These are phyloP conservation scores for Drosophila kuntzei DNA, from an alignment of 2,888 invertebrate species.

Conservation along the genomic window DNA sequence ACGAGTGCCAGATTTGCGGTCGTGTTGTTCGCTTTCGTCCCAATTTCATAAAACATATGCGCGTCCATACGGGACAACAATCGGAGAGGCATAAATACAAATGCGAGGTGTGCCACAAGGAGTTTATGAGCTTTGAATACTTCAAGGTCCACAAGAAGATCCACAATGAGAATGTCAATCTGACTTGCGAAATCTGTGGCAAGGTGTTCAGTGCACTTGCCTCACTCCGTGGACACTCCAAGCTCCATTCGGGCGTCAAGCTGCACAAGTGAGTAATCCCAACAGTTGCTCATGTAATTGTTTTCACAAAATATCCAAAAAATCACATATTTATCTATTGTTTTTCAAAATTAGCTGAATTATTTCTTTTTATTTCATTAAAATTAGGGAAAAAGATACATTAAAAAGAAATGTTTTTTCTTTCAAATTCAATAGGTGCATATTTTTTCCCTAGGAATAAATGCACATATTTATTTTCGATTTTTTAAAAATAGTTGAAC, in stretches of 20 bases:
- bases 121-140: conserved; percentile 87
- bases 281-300: not conserved
- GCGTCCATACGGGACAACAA: conserved; percentile 85
- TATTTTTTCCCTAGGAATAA: no score
- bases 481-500: no score
- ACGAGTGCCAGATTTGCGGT: conserved; percentile 85
- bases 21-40: conserved; percentile 85
- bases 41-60: conserved; percentile 86
- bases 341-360: no score
- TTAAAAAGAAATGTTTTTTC: no score
- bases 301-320: not conserved
- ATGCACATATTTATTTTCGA: no score
- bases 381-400: no score
- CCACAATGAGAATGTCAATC: conserved; percentile 87
- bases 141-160: conserved; percentile 88
- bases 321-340: no score
- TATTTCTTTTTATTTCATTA: no score
- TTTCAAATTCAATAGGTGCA: no score
- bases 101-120: conserved; percentile 87
- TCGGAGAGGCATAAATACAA: conserved; percentile 86
- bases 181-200: conserved; percentile 87
- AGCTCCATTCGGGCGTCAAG: conserved; percentile 85
- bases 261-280: conserved; percentile 84
- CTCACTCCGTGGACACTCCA: conserved; percentile 85
- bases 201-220: conserved; percentile 86